A percentile compares a stretch with the other conserved stretches of the same genome.
Conservation (phyloP, 2,888 invertebrate species). For the Cryptocephalus primarius region DNA sequence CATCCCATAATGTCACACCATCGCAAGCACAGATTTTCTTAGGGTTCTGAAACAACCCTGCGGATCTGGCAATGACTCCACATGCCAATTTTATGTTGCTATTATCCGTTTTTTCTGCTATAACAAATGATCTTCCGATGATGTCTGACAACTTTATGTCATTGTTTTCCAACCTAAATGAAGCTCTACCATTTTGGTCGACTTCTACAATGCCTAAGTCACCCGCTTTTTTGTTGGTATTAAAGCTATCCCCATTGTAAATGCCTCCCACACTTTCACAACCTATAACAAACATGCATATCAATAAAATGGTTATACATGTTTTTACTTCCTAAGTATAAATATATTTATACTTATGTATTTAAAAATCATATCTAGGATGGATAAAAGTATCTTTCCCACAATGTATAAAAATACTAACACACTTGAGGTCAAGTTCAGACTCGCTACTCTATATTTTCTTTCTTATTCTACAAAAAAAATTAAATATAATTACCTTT, state of each 20-base stretch:
- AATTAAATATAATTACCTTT: conserved; percentile 31
- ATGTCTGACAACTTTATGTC: conserved; percentile 58
- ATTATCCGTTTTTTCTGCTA: conserved; percentile 41
- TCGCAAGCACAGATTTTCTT: conserved; percentile 86
- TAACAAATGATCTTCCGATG: conserved; percentile 67
- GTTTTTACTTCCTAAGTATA: no score
- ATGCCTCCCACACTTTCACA: conserved; percentile 50
- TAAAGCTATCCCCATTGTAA: conserved; percentile 43
- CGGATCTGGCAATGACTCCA: conserved; percentile 81
- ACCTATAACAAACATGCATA: conserved; percentile 24
- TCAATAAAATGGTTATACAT: no score
- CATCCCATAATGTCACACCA: conserved; percentile 84
- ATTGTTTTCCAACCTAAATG: conserved; percentile 51
- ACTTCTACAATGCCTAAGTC: conserved; percentile 55
- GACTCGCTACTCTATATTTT: no score
- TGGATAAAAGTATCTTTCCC: no score
- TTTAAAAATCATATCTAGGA: no score
- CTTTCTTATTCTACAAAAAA: no score
- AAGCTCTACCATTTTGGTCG: conserved; percentile 50
- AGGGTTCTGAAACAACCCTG: conserved; percentile 76
- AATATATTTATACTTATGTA: no score
- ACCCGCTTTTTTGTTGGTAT: conserved; percentile 46
- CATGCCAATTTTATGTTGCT: conserved; percentile 43
- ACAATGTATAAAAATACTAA: no score
- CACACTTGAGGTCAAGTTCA: no score